These are phyloP conservation scores for Epistrophe eligans DNA, from an alignment of 2,888 invertebrate genomes.

Conservation along the genomic window DNA sequence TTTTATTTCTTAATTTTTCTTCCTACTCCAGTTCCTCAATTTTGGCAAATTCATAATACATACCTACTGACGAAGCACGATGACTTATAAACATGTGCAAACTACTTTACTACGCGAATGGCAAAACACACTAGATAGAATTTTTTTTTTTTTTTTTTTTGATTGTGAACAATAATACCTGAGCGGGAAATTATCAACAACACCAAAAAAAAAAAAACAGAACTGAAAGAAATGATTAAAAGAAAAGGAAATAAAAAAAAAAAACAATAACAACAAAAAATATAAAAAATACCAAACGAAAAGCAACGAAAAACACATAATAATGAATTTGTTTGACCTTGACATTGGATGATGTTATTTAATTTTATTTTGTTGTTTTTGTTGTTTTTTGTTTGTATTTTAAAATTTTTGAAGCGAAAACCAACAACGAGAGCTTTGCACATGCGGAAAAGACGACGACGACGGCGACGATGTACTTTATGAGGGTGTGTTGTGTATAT, in stretches of 20 bases:
- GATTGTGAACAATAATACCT: background rate
- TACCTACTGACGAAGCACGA: background rate
- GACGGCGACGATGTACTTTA: background rate
- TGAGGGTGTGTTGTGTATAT: constrained; percentile 20
- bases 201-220: constrained; percentile 23
- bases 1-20: background rate
- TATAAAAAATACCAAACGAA: constrained; percentile 23
- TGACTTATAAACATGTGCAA: background rate
- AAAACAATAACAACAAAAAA: background rate
- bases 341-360: constrained; percentile 76
- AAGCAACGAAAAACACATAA: constrained; percentile 49
- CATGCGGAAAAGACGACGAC: background rate
- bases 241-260: constrained; percentile 27
- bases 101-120: background rate
- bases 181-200: constrained; percentile 20
- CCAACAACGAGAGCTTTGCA: background rate
- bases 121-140: background rate
- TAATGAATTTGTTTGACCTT: constrained; percentile 75
- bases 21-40: background rate
- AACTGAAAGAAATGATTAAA: constrained; percentile 34
- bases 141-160: constrained; percentile 1
- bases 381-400: constrained; percentile 30
- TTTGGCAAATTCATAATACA: background rate
- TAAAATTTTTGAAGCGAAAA: background rate
- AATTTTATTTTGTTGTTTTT: constrained; percentile 65